These are phyloP conservation scores for Calameuta pallipes DNA, from an alignment of 2,888 invertebrate genomes.

Conservation along the genomic window DNA sequence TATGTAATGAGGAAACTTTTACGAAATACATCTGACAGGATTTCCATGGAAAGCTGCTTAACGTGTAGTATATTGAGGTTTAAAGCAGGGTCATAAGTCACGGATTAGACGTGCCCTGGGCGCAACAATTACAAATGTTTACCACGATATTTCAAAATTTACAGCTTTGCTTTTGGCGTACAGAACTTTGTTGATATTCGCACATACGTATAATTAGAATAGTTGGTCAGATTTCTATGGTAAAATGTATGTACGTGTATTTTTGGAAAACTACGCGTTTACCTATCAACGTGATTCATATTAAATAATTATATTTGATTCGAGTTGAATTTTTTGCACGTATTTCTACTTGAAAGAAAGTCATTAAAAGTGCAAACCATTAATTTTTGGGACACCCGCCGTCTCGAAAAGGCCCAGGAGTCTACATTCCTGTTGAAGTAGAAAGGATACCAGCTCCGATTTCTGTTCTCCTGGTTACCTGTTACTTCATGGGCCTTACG, in stretches of 20 bases:
- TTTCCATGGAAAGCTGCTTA: neutral
- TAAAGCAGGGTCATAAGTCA: neutral
- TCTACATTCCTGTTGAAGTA: slow-evolving; percentile 7
- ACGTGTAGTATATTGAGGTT: neutral
- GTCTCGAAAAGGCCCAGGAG: slow-evolving; percentile 9
- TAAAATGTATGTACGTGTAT: neutral
- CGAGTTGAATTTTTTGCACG: neutral
- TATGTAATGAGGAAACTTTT: slow-evolving; percentile 7
- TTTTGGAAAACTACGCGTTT: neutral
- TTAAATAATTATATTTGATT: neutral
- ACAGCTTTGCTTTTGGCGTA: neutral
- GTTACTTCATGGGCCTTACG: slow-evolving; percentile 53
- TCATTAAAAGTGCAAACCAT: neutral
- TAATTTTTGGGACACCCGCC: neutral
- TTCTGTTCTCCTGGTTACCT: slow-evolving; percentile 51
- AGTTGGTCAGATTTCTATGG: neutral
- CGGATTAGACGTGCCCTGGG: neutral
- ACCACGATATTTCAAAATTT: neutral
- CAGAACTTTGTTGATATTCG: neutral
- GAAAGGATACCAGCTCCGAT: slow-evolving; percentile 32
- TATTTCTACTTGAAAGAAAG: neutral
- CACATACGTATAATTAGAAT: neutral
- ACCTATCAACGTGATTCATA: neutral
- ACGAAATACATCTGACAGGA: neutral
- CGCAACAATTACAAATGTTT: neutral